Conservation (phyloP, 2,888 invertebrate genomes). For the Pyrgus malvae region DNA sequence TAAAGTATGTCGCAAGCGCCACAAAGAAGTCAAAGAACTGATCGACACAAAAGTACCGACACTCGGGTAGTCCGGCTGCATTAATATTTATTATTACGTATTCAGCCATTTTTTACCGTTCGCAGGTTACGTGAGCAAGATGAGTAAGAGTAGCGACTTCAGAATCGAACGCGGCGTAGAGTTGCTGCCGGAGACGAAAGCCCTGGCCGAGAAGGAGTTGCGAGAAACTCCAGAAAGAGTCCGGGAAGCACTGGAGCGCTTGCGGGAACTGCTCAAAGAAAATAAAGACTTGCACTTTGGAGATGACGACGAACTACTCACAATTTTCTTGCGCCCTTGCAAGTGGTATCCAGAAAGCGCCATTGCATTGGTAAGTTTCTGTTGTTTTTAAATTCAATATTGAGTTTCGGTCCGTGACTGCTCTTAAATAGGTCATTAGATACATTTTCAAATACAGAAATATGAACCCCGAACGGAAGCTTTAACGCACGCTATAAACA, state of each 20-base stretch:
- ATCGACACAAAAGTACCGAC: background rate
- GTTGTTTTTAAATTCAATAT: too few relatives aligned
- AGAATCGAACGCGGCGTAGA: conserved; percentile 82
- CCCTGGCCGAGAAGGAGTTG: conserved; percentile 84
- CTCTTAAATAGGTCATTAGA: too few relatives aligned
- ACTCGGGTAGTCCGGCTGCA: background rate
- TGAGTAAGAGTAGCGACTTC: conserved; percentile 72
- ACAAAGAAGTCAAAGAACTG: background rate
- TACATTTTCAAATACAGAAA: too few relatives aligned
- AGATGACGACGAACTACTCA: conserved; percentile 89
- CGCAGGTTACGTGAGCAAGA: conserved; percentile 47
- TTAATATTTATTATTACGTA: background rate
- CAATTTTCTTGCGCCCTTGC: conserved; percentile 90
- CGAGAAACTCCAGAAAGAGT: conserved; percentile 87
- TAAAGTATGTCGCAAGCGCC: background rate
- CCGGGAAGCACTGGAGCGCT: conserved; percentile 80
- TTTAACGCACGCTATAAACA: too few relatives aligned
- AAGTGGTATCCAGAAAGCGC: conserved; percentile 93
- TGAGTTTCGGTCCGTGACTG: too few relatives aligned
- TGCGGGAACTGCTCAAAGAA: conserved; percentile 85
- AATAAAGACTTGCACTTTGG: conserved; percentile 85
- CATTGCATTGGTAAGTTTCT: conserved; percentile 86
- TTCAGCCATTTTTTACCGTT: conserved; percentile 20
- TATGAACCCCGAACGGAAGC: too few relatives aligned
- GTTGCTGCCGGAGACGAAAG: conserved; percentile 79